Evolutionary conservation across 1,140 invertebrate genomes (phyloP).

Genomic region (Nixonia krombeini): DNA sequence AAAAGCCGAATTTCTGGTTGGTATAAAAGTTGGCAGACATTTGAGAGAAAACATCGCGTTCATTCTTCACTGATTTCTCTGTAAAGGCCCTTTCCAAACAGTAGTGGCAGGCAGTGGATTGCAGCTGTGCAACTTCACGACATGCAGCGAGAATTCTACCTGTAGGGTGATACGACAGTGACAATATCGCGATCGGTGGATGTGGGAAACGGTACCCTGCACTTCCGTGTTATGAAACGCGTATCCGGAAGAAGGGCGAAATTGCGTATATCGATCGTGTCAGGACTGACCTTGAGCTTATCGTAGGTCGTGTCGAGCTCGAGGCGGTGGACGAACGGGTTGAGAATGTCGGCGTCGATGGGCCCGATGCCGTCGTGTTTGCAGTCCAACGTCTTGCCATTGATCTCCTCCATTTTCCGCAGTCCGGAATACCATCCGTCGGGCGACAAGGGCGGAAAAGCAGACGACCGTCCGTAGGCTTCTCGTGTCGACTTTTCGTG

Average conservation of each 20-base stretch:
- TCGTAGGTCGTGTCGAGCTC: conserved; percentile 87
- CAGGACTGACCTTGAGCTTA: conserved; percentile 83
- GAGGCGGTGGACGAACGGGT: conserved; percentile 88
- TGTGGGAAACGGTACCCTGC: not conserved
- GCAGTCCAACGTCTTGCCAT: conserved; percentile 24
- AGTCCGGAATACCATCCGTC: conserved; percentile 2
- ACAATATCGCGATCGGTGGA: too few species aligned
- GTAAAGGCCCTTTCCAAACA: too few species aligned
- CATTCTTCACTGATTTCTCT: too few species aligned
- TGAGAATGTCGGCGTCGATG: conserved; percentile 75
- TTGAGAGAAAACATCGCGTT: too few species aligned
- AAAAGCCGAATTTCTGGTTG: too few species aligned
- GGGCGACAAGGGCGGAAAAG: not conserved
- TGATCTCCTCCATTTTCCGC: conserved; percentile 43
- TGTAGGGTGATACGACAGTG: too few species aligned
- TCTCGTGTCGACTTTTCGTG: too few species aligned
- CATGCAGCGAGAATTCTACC: too few species aligned
- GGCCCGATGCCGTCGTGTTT: conserved; percentile 56
- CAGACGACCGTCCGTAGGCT: too few species aligned
- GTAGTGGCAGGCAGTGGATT: too few species aligned
- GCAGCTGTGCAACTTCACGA: too few species aligned
- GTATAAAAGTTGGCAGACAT: too few species aligned
- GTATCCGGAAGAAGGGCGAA: conserved; percentile 3
- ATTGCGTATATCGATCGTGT: conserved; percentile 7
- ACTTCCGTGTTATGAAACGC: not conserved